Base-by-base conservation (phyloP, 1,140 invertebrate genomes). In the Anoplolepis gracilipes region DNA sequence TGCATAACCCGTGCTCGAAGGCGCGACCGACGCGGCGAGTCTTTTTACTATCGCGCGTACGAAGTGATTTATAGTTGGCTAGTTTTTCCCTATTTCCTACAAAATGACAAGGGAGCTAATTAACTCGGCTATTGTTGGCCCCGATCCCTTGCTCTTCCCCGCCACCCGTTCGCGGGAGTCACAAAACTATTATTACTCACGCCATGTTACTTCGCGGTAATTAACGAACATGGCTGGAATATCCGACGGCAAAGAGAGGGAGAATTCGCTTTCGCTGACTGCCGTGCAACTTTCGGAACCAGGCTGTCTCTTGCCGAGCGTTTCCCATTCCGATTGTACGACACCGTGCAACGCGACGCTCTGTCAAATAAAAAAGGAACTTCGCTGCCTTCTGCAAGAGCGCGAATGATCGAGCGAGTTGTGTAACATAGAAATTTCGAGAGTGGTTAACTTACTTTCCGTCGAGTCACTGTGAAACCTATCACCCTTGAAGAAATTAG, bases 181-280 rank as follows among this genome's bases (percentile, higher is more conserved):
- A 85, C 88, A 86, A 92, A 93, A 93, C 93, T 93, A 93, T 93
- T 93, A 93, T 94, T 93, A 93, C 91, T 92, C 91, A 91, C 90
- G 91, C 90, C 87, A 90, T 86, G 87, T 87, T 87, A 88, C 89
- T 79, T 76, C 84, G 69, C 61, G 78, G 86, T 86, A 90, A 90
- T 90, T 90, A 90, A 90, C 89, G 88, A 86, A 90, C 88, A 90
- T 46, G 87, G 75, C 82, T 77, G 61, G 86, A 90, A 90, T 90
- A 88, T 90, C 69, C 67, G 84, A 88, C 86, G 78, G 85, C 22
- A 46, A 33, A 30, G 42, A 39, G 42, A 19, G 62, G 55, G 19
- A 46, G 67, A 82, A 78, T 87, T 82, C 85, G 67, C 85, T 84
- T 53, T 53, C 72, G 79, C 77, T 33, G 70, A 61, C 65, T 62